phyloP scores from a whole-genome alignment of 2,797 vertebrate species.

The Pseudochirops corinnae region DNA sequence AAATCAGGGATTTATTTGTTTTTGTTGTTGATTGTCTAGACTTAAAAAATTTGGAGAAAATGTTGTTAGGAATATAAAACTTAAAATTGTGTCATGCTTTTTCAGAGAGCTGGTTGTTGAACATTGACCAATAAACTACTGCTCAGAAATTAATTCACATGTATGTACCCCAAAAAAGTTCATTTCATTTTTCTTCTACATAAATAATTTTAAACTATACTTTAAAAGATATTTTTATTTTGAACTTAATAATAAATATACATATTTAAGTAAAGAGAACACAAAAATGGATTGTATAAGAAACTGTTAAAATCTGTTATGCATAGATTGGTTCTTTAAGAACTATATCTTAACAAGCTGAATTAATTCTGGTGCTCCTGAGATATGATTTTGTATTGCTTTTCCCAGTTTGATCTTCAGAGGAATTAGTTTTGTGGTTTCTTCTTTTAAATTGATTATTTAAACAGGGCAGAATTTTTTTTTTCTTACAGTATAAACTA shows the following conservation, averaged over 20 bases:
- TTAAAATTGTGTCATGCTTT: neutral
- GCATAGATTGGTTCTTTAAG: neutral
- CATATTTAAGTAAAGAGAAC: neutral
- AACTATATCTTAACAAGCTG: neutral
- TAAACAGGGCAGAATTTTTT: conserved; percentile 57
- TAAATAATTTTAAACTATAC: neutral
- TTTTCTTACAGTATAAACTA: conserved; percentile 15
- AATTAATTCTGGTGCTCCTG: conserved; percentile 37
- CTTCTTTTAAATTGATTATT: conserved; percentile 55
- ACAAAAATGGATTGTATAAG: neutral
- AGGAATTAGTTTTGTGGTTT: conserved; percentile 46
- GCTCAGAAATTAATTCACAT: neutral
- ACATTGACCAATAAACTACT: neutral
- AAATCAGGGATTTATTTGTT: neutral
- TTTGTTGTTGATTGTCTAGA: neutral
- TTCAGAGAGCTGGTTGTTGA: neutral
- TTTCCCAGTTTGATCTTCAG: neutral
- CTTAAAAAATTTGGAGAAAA: neutral
- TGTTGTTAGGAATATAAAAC: neutral
- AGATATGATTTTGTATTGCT: conserved; percentile 43
- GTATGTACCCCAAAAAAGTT: neutral
- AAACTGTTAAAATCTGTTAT: neutral
- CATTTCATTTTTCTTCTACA: neutral
- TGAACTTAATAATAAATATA: neutral
- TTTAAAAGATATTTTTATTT: neutral